phyloP scores from a whole-genome alignment of 2,888 invertebrate species.

The Dexiosoma caninum region DNA sequence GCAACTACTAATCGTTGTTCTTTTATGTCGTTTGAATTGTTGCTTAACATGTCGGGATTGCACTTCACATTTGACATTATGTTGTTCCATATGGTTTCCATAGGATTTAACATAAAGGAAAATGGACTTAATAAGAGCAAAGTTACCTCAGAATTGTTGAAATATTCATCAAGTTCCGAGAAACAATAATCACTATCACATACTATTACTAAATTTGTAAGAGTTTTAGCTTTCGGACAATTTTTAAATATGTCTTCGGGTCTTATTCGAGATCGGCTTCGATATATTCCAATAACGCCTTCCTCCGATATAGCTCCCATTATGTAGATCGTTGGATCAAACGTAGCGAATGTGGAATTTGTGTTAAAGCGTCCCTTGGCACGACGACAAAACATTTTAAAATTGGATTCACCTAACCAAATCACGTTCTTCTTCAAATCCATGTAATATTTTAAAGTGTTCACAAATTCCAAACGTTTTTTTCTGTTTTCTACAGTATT shows the following conservation, averaged over 20 bases:
- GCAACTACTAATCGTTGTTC: constrained; percentile 47
- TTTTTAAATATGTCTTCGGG: constrained; percentile 50
- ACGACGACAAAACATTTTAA: constrained; percentile 60
- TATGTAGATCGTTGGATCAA: constrained; percentile 51
- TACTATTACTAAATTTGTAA: constrained; percentile 55
- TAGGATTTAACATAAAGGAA: constrained; percentile 57
- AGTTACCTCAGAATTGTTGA: constrained; percentile 60
- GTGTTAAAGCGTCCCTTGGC: constrained; percentile 58
- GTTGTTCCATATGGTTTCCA: constrained; percentile 54
- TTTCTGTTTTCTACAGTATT: constrained; percentile 53
- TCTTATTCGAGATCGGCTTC: constrained; percentile 41
- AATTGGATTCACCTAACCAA: constrained; percentile 55
- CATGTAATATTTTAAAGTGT: constrained; percentile 52
- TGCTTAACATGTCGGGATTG: constrained; percentile 9
- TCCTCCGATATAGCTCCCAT: constrained; percentile 53
- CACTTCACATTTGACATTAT: constrained; percentile 49
- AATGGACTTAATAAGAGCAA: constrained; percentile 57
- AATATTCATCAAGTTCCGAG: constrained; percentile 59
- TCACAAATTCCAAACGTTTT: constrained; percentile 52
- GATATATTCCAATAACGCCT: constrained; percentile 36
- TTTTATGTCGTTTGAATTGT: constrained; percentile 31
- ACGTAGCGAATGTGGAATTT: constrained; percentile 56
- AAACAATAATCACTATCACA: constrained; percentile 62
- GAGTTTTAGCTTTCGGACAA: constrained; percentile 10
- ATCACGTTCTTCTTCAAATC: constrained; percentile 46